phyloP scores from a whole-genome alignment of 2,113 vertebrate genomes.

The Halcyon malimbica region DNA sequence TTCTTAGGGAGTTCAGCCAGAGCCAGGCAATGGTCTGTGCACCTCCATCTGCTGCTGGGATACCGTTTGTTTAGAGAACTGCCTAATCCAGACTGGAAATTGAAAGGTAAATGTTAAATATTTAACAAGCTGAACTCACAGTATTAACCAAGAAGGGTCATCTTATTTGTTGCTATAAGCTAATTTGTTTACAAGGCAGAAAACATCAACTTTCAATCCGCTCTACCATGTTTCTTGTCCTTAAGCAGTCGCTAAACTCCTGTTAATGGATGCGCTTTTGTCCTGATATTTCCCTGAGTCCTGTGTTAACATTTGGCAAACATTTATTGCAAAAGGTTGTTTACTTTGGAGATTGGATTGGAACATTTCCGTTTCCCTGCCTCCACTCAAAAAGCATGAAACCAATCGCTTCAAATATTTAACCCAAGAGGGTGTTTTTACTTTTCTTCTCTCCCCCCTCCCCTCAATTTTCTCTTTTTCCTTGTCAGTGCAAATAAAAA shows the following conservation, averaged over 20 bases:
- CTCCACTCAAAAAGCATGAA: not conserved
- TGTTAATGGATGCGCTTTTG: not conserved
- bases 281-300: not conserved
- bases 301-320: slow-evolving; percentile 38
- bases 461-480: not conserved
- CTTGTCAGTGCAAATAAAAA: not conserved
- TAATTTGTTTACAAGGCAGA: slow-evolving; percentile 46
- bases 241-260: slow-evolving; percentile 47
- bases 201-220: not conserved
- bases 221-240: not conserved
- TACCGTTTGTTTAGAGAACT: slow-evolving; percentile 14
- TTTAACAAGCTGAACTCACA: slow-evolving; percentile 22
- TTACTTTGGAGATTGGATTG: slow-evolving; percentile 9
- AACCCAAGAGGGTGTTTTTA: not conserved
- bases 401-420: not conserved
- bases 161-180: not conserved
- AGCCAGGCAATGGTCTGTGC: not conserved
- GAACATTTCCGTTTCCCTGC: slow-evolving; percentile 6
- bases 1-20: not conserved
- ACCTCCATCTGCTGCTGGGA: slow-evolving; percentile 35
- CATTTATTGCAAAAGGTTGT: slow-evolving; percentile 14
- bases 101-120: slow-evolving; percentile 43
- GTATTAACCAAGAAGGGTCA: not conserved
- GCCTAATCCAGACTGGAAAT: slow-evolving; percentile 35
- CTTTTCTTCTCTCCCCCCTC: not conserved